Base-by-base conservation (phyloP, 2,797 vertebrate species). In the Gephyroberyx darwinii region DNA sequence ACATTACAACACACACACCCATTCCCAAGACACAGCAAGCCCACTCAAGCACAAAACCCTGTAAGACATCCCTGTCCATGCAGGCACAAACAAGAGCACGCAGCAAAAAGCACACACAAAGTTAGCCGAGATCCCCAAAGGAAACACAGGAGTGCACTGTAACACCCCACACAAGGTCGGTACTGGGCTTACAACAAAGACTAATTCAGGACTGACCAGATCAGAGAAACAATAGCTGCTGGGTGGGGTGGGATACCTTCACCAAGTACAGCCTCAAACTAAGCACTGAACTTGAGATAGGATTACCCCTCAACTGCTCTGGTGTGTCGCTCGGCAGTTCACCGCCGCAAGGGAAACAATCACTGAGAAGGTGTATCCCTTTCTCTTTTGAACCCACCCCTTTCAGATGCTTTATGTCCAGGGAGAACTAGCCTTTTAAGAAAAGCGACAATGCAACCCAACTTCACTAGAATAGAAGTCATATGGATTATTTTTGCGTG, bases 1-100 rank as follows among this genome's bases (percentile, higher is more conserved):
- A 77, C 83, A 87, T 88, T 83, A 78, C 82, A 65, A 43, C 78
- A 81, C 17, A 43, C 78, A 81, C 17, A 67, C 57, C 26, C 26
- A 77, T 68, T 80, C 59, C 66, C 19, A 26, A 70, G 70, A 58
- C 64, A 71, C 51, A 79, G 77, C 88, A 88, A 78, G 88, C 78
- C 78, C 52, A 63, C 55, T 78, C 86, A 88, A 60, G 76, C 65
- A 77, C 51, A 39, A 52, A 45, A 8, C 35, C 56, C 30, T 35
- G 60, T 16, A 59, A 80, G 53, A 51, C 30, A 69, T 70, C 67
- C 71, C 48, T 26, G 60, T 82, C 77, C 73, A 78, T 84, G 85
- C 86, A 87, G 59, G 74, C 63, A 74, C 71, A 76, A 69, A 81
- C 65, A 80, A 57, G 55, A 80, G 10, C 53, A 65, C 64, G 65